Evolutionary conservation across 1,140 invertebrate species (phyloP), one percentile per base, ranked within the genome.

Genomic region (Rhagoletis zephyria): DNA sequence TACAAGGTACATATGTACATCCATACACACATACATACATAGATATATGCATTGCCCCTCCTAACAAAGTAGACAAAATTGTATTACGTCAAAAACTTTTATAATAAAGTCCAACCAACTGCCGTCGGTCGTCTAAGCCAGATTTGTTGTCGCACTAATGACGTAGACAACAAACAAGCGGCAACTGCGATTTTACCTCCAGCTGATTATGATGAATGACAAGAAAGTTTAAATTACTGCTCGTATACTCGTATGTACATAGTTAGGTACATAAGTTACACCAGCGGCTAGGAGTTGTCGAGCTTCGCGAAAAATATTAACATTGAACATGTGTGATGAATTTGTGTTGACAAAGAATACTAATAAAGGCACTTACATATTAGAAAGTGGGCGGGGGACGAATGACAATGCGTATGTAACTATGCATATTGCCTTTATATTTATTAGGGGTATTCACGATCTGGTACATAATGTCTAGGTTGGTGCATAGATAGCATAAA

Each of bases 121-220:
- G 74, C 19, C 42, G 74, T 3, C 74, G 40, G 10, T 10, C 51
- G 51, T 67, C 74, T 81, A 81, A 81, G n/a, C 74, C 48, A 56
- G 74, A 16, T 81, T 56, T 56, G n/a, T n/a, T n/a, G 7, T 14
- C 74, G 56, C 48, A 19, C 74, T 56, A 81, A 81, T 81, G 48
- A 10, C 14, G 51, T 56, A 51, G 51, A 81, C 74, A 81, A 81
- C 14, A 14, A 42, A n/a, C n/a, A n/a, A 81, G n/a, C 42, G n/a
- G 30, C 51, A 81, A 81, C 74, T 81, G n/a, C 56, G 74, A 81
- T 81, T 51, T 4, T 56, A 81, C 16, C 74, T 81, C 45, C 48
- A 81, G 74, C 45, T 81, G 74, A 81, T 81, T 59, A 81, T 81
- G 74, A 81, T 81, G 74, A 81, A 81, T 81, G 74, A 81, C 74